phyloP scores from a whole-genome alignment of 2,113 vertebrate species.

The Xiphophorus couchianus region DNA sequence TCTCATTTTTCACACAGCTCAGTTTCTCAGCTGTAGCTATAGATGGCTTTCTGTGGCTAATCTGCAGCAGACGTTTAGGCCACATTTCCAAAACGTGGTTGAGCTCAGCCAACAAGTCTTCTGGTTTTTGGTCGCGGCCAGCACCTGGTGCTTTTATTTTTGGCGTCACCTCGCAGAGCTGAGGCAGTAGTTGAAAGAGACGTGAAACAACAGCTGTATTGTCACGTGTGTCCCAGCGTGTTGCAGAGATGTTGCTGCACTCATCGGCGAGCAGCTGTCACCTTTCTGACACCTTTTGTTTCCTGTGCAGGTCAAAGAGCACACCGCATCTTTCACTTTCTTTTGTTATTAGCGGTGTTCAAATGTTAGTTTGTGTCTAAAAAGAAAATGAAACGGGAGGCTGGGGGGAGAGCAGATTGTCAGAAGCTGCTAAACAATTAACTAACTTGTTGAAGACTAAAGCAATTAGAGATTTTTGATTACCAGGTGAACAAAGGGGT shows the following conservation, averaged over 20 bases:
- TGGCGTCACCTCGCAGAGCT: background rate
- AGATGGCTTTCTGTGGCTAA: background rate
- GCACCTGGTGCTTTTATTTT: background rate
- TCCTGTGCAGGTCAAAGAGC: background rate
- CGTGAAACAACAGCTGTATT: background rate
- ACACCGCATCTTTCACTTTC: background rate
- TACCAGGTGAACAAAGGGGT: too few relatives aligned
- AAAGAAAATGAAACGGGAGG: background rate
- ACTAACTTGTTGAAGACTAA: too few relatives aligned
- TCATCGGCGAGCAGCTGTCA: background rate
- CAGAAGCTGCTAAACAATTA: too few relatives aligned
- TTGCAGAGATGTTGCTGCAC: background rate
- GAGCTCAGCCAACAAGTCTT: conserved; percentile 1
- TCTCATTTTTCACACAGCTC: background rate
- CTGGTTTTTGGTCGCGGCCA: background rate
- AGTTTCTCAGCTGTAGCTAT: background rate
- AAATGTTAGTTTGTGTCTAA: background rate
- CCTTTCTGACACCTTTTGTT: background rate
- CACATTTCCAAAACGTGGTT: background rate
- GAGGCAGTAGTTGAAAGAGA: background rate
- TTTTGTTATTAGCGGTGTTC: background rate
- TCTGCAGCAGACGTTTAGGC: background rate
- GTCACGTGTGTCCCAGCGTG: too few relatives aligned
- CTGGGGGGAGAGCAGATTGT: too few relatives aligned
- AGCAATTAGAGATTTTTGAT: too few relatives aligned